Percentiles rank a stretch among this genome's conserved stretches.
Conservation (phyloP, 2,113 vertebrate species). For the Corythoichthys intestinalis region DNA sequence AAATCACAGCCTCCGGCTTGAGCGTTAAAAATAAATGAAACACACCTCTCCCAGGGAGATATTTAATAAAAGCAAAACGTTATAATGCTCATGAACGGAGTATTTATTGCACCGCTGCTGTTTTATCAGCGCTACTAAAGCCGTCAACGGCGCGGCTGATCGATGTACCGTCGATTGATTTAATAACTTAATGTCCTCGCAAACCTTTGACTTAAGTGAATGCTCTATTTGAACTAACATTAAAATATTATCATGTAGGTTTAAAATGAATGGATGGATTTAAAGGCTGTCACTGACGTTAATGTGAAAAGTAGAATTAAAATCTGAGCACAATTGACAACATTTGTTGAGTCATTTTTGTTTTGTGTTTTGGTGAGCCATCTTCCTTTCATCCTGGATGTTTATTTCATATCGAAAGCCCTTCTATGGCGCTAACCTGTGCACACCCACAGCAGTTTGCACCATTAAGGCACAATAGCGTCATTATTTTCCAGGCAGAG, state of each 20-base stretch:
- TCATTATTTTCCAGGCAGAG: slow-evolving; percentile 56
- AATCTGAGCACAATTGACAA: background rate
- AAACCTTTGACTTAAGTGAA: background rate
- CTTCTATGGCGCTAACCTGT: background rate
- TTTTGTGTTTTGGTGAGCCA: background rate
- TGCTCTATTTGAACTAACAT: background rate
- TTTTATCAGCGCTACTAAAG: slow-evolving; percentile 3
- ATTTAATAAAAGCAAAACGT: background rate
- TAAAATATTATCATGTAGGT: background rate
- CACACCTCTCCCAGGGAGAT: background rate
- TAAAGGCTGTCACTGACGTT: background rate
- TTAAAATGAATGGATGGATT: background rate
- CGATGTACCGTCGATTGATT: background rate
- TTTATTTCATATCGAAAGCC: background rate
- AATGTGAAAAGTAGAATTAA: background rate
- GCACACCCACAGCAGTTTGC: slow-evolving; percentile 8
- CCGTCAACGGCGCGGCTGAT: background rate
- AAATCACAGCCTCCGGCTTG: background rate
- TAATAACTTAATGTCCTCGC: background rate
- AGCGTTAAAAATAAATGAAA: background rate
- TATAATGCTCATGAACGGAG: background rate
- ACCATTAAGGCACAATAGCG: slow-evolving; percentile 52
- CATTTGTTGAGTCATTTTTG: too few species aligned
- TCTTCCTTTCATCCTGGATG: background rate
- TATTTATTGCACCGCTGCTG: background rate